Base-by-base conservation (phyloP, 2,888 invertebrate species). In the Ypsolopha scabrella region DNA sequence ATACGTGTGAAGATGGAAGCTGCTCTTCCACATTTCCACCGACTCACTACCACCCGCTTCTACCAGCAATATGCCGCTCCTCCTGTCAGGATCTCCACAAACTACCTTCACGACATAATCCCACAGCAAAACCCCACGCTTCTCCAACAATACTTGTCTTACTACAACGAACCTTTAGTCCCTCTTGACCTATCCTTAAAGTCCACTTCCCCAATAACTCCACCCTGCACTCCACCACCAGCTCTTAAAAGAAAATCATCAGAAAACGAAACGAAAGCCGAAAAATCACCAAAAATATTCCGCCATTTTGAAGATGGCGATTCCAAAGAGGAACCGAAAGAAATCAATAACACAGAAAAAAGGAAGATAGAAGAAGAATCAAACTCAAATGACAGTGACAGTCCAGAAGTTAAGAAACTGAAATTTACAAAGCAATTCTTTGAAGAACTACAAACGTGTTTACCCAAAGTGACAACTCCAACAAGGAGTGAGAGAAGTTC, bases 141-240 rank as follows among this genome's bases (percentile, higher is more conserved):
- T 6, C 72, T 87, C 6, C 89, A 88, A 53, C 88, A 88, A 58
- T 90, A 89, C 63, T 67, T 89, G 53, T 82, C 88, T 3, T 90
- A 89, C 62, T 90, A 89, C 65, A 77, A 88, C 51, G 90, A 90
- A 64, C 90, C 90, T 4, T 63, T 89, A 50, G 88, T 90, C 55
- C 94, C 94, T 7, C 77, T 95, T 60, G 94, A 95, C 71, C 77
- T 95, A 54, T 93, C 94, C 24, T 75, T 94, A 33, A 94, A 94
- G 68, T 81, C 87, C n/a, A 86, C 86, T 0, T 87, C 89, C 8
- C 92, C 93, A 0, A 93, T 93, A 64, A 94, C 94, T 0, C 93
- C 93, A 9, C 93, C 94, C 6, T 90, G 91, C 56, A 92, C 92
- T 0, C 92, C 93, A 1, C 93, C 93, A 35, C 93, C 93, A 6